These are phyloP conservation scores for Vulpes vulpes DNA, from an alignment of 2,113 vertebrate species.

Conservation along the genomic window DNA sequence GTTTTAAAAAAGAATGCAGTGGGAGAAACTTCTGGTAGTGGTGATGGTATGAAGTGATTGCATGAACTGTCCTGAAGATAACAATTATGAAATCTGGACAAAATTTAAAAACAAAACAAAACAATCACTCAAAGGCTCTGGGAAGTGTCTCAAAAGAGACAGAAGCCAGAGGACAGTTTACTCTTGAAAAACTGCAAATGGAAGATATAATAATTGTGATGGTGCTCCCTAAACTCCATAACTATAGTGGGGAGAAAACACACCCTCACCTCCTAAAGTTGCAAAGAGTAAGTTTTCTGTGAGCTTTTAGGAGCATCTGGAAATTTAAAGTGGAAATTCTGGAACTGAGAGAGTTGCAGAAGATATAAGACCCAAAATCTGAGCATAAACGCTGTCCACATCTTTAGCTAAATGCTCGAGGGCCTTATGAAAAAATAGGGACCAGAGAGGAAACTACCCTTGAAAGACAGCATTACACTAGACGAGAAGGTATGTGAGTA, in stretches of 20 bases:
- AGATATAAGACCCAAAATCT: neutral
- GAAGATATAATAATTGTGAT: neutral
- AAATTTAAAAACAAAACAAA: neutral
- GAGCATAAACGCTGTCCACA: neutral
- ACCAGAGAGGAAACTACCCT: neutral
- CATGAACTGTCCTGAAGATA: neutral
- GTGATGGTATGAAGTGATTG: neutral
- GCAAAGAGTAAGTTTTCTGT: neutral
- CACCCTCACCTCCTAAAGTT: neutral
- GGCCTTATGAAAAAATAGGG: neutral
- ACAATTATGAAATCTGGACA: slow-evolving; percentile 18
- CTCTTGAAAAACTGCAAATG: neutral
- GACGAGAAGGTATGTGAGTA: neutral
- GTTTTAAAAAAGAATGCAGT: neutral
- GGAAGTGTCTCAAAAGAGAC: neutral
- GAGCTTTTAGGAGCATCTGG: neutral
- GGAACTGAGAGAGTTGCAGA: neutral
- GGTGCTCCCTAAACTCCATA: neutral
- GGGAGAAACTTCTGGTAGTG: neutral
- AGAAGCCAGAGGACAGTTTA: neutral
- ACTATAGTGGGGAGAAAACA: neutral
- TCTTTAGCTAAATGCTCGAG: neutral
- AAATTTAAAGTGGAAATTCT: neutral
- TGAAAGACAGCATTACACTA: neutral
- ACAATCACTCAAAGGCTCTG: neutral